Percentiles rank a stretch among this genome's conserved stretches.
These are phyloP conservation scores for Drosophila engyochracea DNA, from an alignment of 2,888 invertebrate genomes.

Conservation along the genomic window DNA sequence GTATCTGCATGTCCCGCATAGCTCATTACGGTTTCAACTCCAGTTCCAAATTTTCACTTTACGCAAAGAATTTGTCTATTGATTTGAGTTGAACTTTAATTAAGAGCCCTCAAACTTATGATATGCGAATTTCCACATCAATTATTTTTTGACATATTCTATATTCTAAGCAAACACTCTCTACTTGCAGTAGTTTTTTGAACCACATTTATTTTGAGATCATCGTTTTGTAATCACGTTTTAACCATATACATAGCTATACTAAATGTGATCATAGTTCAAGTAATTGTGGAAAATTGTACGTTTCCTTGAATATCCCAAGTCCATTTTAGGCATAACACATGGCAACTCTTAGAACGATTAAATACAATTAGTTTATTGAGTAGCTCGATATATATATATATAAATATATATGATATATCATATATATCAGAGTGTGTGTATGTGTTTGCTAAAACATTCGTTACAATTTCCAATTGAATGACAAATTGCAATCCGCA, in stretches of 20 bases:
- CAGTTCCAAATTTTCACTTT: background rate
- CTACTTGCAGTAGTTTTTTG: background rate
- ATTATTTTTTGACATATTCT: background rate
- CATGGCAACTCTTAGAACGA: background rate
- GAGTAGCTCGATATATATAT: background rate
- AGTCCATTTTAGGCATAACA: background rate
- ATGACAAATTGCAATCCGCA: background rate
- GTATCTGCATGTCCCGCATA: background rate
- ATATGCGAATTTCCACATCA: background rate
- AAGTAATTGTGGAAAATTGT: background rate
- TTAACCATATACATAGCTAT: background rate
- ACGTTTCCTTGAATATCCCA: background rate
- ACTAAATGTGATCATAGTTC: background rate
- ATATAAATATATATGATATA: background rate
- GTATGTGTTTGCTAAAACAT: background rate
- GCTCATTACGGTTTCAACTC: background rate
- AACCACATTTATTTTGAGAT: background rate
- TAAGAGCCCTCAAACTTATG: background rate
- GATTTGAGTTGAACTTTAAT: background rate
- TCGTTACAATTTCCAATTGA: background rate
- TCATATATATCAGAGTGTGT: background rate
- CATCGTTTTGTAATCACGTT: background rate
- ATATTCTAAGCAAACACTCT: background rate
- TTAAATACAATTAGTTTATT: constrained; percentile 1
- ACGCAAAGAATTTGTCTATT: background rate